Evolutionary conservation across 2,888 invertebrate species (phyloP).

Genomic region (Pyrrhopygopsis socrates): DNA sequence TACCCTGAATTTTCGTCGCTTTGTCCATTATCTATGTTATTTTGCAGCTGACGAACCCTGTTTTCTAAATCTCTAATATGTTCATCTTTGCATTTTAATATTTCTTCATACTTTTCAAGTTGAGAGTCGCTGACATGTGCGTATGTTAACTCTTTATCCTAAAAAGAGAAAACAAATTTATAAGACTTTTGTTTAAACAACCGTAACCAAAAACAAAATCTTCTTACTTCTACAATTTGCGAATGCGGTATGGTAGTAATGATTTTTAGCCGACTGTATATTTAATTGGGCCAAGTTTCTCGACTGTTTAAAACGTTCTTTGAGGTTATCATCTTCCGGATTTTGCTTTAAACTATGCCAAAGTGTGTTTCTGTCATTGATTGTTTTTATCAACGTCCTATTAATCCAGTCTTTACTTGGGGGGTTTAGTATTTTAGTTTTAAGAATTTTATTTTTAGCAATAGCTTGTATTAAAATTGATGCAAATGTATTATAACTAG

Average conservation of each 20-base stretch:
- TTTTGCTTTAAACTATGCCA: slow-evolving; percentile 33
- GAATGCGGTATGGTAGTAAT: background rate
- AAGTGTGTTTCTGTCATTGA: slow-evolving; percentile 45
- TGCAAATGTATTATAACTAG: slow-evolving; percentile 13
- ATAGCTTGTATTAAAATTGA: slow-evolving; percentile 15
- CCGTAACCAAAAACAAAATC: too few species aligned
- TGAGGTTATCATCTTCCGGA: slow-evolving; percentile 14
- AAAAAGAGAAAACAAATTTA: too few species aligned
- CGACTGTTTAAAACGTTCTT: background rate
- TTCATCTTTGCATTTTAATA: slow-evolving; percentile 94
- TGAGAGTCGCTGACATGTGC: slow-evolving; percentile 93
- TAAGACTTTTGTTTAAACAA: too few species aligned
- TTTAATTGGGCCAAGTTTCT: background rate
- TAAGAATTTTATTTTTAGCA: slow-evolving; percentile 22
- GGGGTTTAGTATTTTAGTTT: slow-evolving; percentile 42
- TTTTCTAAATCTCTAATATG: slow-evolving; percentile 94
- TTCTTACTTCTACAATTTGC: background rate
- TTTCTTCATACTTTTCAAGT: slow-evolving; percentile 93
- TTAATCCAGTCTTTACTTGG: slow-evolving; percentile 60
- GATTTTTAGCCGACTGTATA: background rate
- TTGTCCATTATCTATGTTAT: slow-evolving; percentile 90
- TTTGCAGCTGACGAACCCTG: slow-evolving; percentile 92
- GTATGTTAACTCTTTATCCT: slow-evolving; percentile 92
- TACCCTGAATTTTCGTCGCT: slow-evolving; percentile 91
- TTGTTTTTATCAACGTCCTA: slow-evolving; percentile 40